Evolutionary conservation across 1,140 invertebrate species (phyloP).

Genomic region (Nebria ingens): DNA sequence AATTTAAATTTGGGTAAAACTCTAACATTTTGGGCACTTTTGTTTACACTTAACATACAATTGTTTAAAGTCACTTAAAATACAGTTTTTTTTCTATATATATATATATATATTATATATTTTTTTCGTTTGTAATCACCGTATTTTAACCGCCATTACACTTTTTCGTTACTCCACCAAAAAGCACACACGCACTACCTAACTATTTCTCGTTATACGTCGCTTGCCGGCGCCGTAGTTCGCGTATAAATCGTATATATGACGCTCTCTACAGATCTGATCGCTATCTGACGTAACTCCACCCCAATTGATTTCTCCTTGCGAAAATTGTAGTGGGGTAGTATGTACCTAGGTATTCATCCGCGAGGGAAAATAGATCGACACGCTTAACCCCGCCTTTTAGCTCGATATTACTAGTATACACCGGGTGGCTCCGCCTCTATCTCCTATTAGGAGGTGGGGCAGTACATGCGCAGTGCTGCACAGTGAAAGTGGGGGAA

Average conservation of each 20-base stretch:
- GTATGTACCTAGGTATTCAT: not conserved
- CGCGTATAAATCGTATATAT: not conserved
- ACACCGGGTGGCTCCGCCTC: too few species aligned
- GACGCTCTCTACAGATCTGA: conserved; percentile 2
- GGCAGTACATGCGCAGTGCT: not conserved
- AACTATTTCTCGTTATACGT: too few species aligned
- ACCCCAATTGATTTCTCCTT: not conserved
- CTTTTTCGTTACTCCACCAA: not conserved
- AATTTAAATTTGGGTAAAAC: conserved; percentile 34
- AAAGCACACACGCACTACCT: not conserved
- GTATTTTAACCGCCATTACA: not conserved
- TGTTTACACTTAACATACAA: not conserved
- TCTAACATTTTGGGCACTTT: conserved; percentile 29
- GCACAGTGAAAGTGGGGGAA: not conserved
- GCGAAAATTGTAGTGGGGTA: not conserved
- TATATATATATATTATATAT: too few species aligned
- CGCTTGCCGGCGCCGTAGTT: not conserved
- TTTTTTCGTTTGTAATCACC: not conserved
- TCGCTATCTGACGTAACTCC: not conserved
- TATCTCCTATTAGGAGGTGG: not conserved
- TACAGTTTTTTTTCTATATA: not conserved
- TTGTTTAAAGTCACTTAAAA: not conserved
- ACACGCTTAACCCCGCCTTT: not conserved
- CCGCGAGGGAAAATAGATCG: not conserved
- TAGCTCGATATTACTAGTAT: not conserved